Evolutionary conservation across 2,797 vertebrate genomes (phyloP), one percentile per base, ranked within the genome.

Genomic region (Triplophysa yarkandensis): DNA sequence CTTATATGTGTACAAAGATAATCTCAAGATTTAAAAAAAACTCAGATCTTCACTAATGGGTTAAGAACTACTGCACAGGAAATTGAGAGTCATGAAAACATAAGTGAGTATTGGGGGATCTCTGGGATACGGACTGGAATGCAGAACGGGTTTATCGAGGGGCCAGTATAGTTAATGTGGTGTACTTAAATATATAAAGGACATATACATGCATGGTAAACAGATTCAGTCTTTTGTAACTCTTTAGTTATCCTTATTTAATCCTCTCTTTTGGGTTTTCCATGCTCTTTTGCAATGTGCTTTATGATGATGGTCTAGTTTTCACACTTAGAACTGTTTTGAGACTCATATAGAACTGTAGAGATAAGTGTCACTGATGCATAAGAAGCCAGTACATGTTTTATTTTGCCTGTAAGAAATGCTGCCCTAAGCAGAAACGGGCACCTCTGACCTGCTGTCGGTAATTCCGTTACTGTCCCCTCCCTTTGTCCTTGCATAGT

Each of bases 401-500:
- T 46, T n/a, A 44, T 44, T 44, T 44, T 44, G 43, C 17, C 43
- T 44, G 14, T 39, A 39, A n/a, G 14, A 44, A 44, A n/a, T 43
- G 41, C 16, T 14, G 41, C 41, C 41, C 16, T n/a, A 46, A 48
- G 44, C 8, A 21, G 9, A 50, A 21, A 50, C 16, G 4, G 43
- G 43, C 4, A 17, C 43, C 16, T 19, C 21, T 16, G 41, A 43
- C 16, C 46, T 48, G 2, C 46, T 21, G n/a, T 19, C 2, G 9
- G 3, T 52, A 21, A 52, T 52, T 7, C 19, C n/a, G 46, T 48
- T 48, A 48, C 46, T 23, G 19, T 25, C 27, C 50, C 23, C 50
- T 54, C 23, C 3, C 23, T 27, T 27, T 27, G 54, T 57, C 54
- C 54, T 57, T 57, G 50, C 81, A 66, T 52, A 1, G 75, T 78